Evolutionary conservation across 2,113 vertebrate genomes (phyloP), one percentile per base, ranked within the genome.

Genomic region (Phrynocephalus versicolor): DNA sequence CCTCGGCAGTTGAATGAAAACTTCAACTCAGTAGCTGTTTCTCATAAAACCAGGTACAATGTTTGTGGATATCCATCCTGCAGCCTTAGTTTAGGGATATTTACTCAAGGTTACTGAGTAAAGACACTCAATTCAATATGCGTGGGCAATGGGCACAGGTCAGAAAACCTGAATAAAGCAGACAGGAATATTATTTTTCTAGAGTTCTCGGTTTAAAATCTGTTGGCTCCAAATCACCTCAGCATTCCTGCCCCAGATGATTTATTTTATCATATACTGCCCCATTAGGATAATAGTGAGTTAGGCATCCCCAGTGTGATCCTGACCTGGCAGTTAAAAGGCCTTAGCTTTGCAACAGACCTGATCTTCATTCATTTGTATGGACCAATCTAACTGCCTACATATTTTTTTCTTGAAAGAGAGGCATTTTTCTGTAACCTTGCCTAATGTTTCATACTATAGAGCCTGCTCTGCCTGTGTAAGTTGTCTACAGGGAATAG

Each of bases 1-100:
- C 90, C 3, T 25, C 15, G 41, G 35, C 18, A 83, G 4, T 35
- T 90, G 77, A 74, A 30, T 5, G 2, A 73, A 60, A 85, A 41
- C 51, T 83, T 85, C 74, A 88, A 71, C 10, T 60, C 4, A 1
- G 33, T 55, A 45, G 62, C 81, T 1, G 1, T 82, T 25, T 81
- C 82, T 75, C 60, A 73, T 88, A 82, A 37, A 55, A 18, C 45
- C 14, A 1, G 33, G n/a, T 55, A 15, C 51, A 77, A 33, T 77
- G 51, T 27, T 85, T 93, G 70, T 65, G 73, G 1, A 91, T 2
- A 90, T 74, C 5, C 1, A 3, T 1, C 2, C n/a, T 80, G 64
- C 12, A 69, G 60, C 25, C 7, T n/a, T 25, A 81, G 51, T 39
- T 41, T 70, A 62, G 23, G 21, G 10, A 55, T 33, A 25, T 81